Base-by-base conservation (phyloP, 2,888 invertebrate genomes). In the Chymomyza procnemis region DNA sequence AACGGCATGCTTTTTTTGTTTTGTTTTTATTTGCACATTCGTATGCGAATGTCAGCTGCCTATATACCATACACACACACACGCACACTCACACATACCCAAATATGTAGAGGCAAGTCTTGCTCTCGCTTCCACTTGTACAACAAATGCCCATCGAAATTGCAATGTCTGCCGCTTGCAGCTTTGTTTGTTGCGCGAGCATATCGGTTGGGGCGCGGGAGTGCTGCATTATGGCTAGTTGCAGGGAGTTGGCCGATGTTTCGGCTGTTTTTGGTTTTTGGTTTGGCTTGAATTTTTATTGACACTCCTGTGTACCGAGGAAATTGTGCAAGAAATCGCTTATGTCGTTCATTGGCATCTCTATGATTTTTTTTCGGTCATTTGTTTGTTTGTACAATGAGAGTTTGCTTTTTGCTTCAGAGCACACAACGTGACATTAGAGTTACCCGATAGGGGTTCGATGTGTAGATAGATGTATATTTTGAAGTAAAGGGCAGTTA, bases 41-140 rank as follows among this genome's bases (percentile, higher is more conserved):
- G 87, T 87, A 85, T 81, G 86, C 86, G 84, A 73, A 78, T 80
- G 81, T 85, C 86, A 85, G 87, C 87, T 87, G 85, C 85, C 54
- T 54, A 65, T 59, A 46, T 14, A 21, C 52, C 18, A 12, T 6
- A 21, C 21, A 58, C 26, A 19, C 54, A 46, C n/a, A n/a, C 52
- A 41, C 59, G 21, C 12, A 6, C 3, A 26, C 8, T 6, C 6
- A 16, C 66, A 34, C 34, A 26, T 5, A 26, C 5, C 1, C 26
- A 34, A 12, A 55, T 21, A 57, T 22, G 34, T n/a, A 4, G 12
- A 41, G 34, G 12, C 34, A 41, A 12, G 12, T 41, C 34, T 14
- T 5, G 8, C 54, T 18, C 54, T 54, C 52, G 54, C 54, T 19
- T 19, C 18, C 9, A 14, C 48, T 3, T 14, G n/a, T 2, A 34